Conservation (phyloP, 2,113 vertebrate species). For the Apteryx owenii region DNA sequence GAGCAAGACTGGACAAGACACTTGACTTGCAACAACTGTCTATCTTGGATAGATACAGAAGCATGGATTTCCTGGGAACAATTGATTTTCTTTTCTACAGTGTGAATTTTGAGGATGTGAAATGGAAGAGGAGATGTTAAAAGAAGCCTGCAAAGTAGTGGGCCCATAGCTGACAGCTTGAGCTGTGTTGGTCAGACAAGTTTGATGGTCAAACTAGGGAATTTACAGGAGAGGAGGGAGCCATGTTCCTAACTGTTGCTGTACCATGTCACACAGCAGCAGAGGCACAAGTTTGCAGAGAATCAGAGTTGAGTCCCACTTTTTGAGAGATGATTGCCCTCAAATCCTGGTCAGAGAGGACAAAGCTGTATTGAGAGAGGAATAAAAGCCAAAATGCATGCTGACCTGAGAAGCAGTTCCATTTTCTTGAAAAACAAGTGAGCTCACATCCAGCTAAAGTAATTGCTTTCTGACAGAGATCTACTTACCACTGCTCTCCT, state of each 20-base stretch:
- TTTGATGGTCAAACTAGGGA: not conserved
- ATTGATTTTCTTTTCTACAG: not conserved
- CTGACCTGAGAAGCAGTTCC: constrained; percentile 39
- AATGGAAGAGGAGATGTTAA: not conserved
- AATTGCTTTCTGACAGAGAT: constrained; percentile 56
- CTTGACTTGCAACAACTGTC: not conserved
- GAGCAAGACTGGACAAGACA: not conserved
- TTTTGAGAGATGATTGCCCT: not conserved
- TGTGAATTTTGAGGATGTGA: not conserved
- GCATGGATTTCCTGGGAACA: not conserved
- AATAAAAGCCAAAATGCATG: not conserved
- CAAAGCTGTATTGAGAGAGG: not conserved
- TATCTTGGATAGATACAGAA: not conserved
- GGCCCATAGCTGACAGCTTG: not conserved
- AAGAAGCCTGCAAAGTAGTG: not conserved
- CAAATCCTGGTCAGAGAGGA: not conserved
- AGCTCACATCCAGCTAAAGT: constrained; percentile 42
- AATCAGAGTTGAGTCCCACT: accelerated
- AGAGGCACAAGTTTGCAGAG: not conserved
- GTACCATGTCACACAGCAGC: not conserved
- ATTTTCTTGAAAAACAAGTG: constrained; percentile 44
- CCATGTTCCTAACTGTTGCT: accelerated
- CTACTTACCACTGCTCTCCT: not conserved
- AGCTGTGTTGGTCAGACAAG: not conserved
- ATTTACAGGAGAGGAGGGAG: not conserved